These are phyloP conservation scores for Callipepla californica DNA, from an alignment of 2,113 vertebrate species.

Conservation along the genomic window DNA sequence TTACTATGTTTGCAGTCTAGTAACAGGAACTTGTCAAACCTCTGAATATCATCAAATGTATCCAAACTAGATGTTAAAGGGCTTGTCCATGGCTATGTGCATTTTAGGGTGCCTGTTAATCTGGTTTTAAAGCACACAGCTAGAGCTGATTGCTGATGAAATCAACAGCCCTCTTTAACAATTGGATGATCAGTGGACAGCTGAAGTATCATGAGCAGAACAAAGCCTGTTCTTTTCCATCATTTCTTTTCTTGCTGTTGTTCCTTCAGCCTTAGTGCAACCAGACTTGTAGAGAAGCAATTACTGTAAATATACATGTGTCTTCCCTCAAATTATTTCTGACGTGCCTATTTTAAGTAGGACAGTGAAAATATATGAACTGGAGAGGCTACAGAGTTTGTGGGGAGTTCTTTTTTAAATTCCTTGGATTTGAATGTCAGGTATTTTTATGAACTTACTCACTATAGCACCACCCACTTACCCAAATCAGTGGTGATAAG, in stretches of 20 bases:
- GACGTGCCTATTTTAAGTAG: slow-evolving; percentile 22
- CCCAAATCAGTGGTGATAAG: background rate
- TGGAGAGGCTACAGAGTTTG: background rate
- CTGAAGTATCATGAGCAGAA: background rate
- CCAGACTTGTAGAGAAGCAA: slow-evolving; percentile 32
- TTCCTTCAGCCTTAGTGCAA: background rate
- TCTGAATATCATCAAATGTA: background rate
- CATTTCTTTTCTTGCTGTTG: background rate
- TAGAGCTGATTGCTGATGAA: background rate
- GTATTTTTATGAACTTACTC: background rate
- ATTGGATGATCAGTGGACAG: slow-evolving; percentile 8
- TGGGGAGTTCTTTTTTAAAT: background rate
- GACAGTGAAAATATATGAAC: background rate
- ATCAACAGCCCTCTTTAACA: background rate
- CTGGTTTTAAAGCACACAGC: background rate
- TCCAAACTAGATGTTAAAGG: background rate
- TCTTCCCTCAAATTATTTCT: slow-evolving; percentile 65
- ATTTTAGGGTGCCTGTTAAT: background rate
- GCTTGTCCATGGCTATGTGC: background rate
- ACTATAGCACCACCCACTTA: background rate
- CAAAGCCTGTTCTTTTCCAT: background rate
- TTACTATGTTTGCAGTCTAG: background rate
- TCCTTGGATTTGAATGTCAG: background rate
- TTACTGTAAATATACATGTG: slow-evolving; percentile 36
- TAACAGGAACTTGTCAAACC: background rate